Evolutionary conservation across 1,140 invertebrate species (phyloP), one percentile per base, ranked within the genome.

Genomic region (Babylonia areolata): DNA sequence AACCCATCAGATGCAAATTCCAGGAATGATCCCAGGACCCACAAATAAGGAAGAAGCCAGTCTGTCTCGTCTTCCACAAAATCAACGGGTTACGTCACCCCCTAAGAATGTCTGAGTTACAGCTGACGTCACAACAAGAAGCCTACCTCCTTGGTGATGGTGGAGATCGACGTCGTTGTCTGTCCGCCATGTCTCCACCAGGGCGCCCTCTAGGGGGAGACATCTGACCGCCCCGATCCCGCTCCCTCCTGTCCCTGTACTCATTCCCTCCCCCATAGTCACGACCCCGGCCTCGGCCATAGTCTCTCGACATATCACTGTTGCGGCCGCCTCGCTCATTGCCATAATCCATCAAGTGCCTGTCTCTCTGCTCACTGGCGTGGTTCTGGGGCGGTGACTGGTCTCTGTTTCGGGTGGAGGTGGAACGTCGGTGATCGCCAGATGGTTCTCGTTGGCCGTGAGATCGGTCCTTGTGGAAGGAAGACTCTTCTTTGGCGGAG

Each of bases 181-280:
- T 51, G 81, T 84, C 86, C 71, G 15, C 12, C 20, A 35, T 11
- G 20, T 71, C 64, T 31, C 35, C 77, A 71, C 84, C 84, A 73
- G 82, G 84, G 17, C 79, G 71, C 54, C 87, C 88, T 85, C 81
- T 88, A 0, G 78, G 11, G n/a, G 78, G 46, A 80, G 40, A 51
- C 33, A 15, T 35, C n/a, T 80, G 40, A 17, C 28, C 46, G 9
- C 31, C 39, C 28, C 78, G 78, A 51, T 80, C 78, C 42, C 40
- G 23, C 28, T 84, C 82, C 46, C 64, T 31, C 31, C 39, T 40
- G 3, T 84, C 69, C 28, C 82, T 12, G 9, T 39, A 39, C 5
- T 42, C 40, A 17, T 40, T n/a, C 23, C 82, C 40, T 46, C 69
- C 40, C 3, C 82, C 39, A 31, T 37, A 20, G n/a, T 83, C 81